phyloP scores from a whole-genome alignment of 1,140 invertebrate species.

The Cepaea nemoralis region DNA sequence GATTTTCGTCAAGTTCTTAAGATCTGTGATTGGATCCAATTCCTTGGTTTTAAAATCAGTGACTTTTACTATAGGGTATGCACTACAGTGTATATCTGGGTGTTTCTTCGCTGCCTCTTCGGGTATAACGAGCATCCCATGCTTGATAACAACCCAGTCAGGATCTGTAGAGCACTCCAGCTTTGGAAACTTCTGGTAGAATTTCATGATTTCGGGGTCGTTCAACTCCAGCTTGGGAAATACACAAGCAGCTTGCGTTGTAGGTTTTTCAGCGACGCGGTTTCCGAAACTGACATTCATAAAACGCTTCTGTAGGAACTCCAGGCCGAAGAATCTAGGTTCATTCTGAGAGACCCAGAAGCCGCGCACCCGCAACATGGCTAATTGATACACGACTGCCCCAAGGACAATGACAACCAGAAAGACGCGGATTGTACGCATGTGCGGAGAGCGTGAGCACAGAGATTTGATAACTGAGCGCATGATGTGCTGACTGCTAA shows the following conservation, averaged over 20 bases:
- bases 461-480: too few relatives aligned
- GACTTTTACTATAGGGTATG: constrained; percentile 47
- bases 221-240: constrained; percentile 78
- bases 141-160: constrained; percentile 50
- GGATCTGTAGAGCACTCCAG: constrained; percentile 75
- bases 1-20: not conserved
- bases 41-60: constrained; percentile 41
- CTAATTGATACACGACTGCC: too few relatives aligned
- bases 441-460: too few relatives aligned
- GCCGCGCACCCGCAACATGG: too few relatives aligned
- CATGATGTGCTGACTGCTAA: too few relatives aligned
- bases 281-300: not conserved
- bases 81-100: constrained; percentile 55
- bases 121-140: not conserved
- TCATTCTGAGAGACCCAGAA: too few relatives aligned
- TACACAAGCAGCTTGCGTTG: constrained; percentile 72
- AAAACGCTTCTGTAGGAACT: too few relatives aligned
- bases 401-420: too few relatives aligned
- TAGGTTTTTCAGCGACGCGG: not conserved
- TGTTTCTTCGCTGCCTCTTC: constrained; percentile 32
- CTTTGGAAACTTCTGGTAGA: constrained; percentile 76
- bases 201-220: constrained; percentile 80
- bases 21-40: not conserved
- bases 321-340: too few relatives aligned
- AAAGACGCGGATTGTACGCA: too few relatives aligned